Conservation (phyloP, 2,797 vertebrate species). For the Anguilla marmorata region DNA sequence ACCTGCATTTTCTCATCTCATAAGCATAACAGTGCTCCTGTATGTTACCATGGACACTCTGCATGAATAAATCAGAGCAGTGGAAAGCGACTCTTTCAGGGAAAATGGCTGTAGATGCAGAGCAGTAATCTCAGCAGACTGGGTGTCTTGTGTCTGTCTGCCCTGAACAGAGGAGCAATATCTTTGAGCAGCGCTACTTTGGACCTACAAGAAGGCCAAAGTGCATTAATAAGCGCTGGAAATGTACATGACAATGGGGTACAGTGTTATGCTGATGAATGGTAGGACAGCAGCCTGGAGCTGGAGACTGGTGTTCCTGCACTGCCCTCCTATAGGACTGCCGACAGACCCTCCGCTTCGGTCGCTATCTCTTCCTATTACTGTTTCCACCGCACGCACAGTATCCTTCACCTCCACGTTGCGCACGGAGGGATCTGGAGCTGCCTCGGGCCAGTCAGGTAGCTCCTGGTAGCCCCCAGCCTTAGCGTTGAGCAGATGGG, state of each 20-base stretch:
- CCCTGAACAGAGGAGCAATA: background rate
- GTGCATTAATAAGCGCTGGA: background rate
- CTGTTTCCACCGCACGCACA: conserved; percentile 83
- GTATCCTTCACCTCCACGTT: conserved; percentile 97
- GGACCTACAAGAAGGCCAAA: background rate
- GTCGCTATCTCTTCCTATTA: conserved; percentile 57
- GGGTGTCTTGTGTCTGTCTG: background rate
- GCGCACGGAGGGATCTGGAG: conserved; percentile 96
- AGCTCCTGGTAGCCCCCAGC: conserved; percentile 96
- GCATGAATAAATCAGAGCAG: background rate
- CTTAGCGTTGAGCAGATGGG: conserved; percentile 94
- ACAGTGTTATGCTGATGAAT: conserved; percentile 17
- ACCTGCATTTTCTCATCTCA: background rate
- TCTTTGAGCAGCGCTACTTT: background rate
- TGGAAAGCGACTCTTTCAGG: background rate
- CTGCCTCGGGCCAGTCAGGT: conserved; percentile 92
- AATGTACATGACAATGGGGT: background rate
- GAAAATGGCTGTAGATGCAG: conserved; percentile 14
- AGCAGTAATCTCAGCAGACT: background rate
- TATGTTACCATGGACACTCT: conserved; percentile 26
- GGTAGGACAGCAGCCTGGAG: conserved; percentile 9
- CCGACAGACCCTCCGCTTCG: background rate
- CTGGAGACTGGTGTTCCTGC: background rate
- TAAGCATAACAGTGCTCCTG: conserved; percentile 3
- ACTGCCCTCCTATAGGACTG: conserved; percentile 6